Percentiles rank a stretch among this genome's conserved stretches.
Conservation (phyloP, 2,113 vertebrate genomes). For the Todiramphus chloris region DNA sequence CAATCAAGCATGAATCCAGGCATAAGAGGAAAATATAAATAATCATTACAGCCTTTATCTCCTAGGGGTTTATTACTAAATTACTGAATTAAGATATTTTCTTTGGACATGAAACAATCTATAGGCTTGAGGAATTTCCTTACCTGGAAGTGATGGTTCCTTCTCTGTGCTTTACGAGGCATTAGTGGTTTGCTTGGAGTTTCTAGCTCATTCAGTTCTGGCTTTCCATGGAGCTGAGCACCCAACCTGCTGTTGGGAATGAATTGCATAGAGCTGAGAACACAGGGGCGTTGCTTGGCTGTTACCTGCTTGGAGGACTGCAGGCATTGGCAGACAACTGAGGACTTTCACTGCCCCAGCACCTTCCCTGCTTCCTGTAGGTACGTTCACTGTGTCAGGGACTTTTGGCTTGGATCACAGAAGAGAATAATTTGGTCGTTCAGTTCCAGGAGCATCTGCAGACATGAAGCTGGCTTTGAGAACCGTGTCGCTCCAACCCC, state of each 20-base stretch:
- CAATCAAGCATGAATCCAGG: not conserved
- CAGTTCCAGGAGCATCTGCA: not conserved
- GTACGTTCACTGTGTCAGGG: fast-evolving
- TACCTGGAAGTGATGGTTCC: slow-evolving; percentile 72
- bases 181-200: slow-evolving; percentile 30
- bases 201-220: slow-evolving; percentile 70
- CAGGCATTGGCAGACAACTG: fast-evolving
- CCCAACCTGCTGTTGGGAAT: fast-evolving
- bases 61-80: not conserved
- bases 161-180: slow-evolving; percentile 60
- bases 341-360: not conserved
- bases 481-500: not conserved
- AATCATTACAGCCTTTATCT: not conserved
- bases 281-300: fast-evolving
- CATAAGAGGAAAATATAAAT: not conserved
- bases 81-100: not conserved
- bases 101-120: not conserved
- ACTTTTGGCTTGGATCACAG: not conserved
- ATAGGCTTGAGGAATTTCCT: not conserved
- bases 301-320: not conserved
- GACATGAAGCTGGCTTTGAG: not conserved
- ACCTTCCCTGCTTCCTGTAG: not conserved
- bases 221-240: slow-evolving; percentile 4
- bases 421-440: not conserved
- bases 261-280: not conserved